phyloP scores from a whole-genome alignment of 53 echinoderm and acorn worm genomes.

The Arbacia lixula region DNA sequence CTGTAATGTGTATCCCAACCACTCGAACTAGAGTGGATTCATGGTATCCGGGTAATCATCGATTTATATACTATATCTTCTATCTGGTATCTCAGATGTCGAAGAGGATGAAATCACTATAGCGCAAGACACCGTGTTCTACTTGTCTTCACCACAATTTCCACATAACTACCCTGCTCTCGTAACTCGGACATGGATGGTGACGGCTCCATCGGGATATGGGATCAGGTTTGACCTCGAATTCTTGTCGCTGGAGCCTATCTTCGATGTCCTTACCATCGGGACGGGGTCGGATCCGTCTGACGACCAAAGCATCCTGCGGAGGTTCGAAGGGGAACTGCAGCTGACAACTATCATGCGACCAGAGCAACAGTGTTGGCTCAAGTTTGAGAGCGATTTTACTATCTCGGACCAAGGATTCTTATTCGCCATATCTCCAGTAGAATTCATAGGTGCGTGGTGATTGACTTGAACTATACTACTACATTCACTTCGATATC shows the following conservation, averaged over 20 bases:
- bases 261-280: not conserved
- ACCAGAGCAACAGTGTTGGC: not conserved
- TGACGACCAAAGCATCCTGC: not conserved
- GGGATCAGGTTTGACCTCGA: not conserved
- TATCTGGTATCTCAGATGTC: not conserved
- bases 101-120: not conserved
- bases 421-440: slow-evolving; percentile 2
- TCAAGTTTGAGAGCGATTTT: slow-evolving; percentile 27
- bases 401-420: slow-evolving; percentile 4
- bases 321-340: not conserved
- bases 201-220: slow-evolving; percentile 6
- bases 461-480: not conserved
- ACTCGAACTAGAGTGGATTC: no score
- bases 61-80: no score
- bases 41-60: no score
- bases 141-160: not conserved
- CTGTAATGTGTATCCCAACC: no score
- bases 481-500: not conserved
- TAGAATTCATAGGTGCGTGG: not conserved
- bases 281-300: not conserved
- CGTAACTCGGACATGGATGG: not conserved
- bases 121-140: not conserved
- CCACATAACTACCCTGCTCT: not conserved
- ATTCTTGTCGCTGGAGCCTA: not conserved
- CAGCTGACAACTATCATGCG: not conserved